A percentile compares a stretch with the other conserved stretches of the same genome.
These are phyloP conservation scores for Epinotia nisella DNA, from an alignment of 2,888 invertebrate species.

Conservation along the genomic window DNA sequence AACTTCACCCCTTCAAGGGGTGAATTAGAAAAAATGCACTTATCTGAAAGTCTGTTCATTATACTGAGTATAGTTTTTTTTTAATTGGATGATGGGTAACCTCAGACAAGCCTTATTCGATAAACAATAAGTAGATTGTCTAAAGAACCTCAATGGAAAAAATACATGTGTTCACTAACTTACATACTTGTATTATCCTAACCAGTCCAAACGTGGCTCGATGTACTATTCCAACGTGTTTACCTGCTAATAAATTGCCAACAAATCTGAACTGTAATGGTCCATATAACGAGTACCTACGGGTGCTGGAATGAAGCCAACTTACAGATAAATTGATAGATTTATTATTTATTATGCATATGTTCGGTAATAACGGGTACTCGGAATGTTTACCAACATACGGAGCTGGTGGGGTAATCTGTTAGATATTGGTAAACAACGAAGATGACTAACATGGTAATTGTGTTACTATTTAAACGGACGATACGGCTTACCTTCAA, in stretches of 20 bases:
- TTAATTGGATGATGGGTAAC: too few relatives aligned
- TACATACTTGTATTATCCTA: too few relatives aligned
- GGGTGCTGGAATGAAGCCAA: conserved; percentile 20
- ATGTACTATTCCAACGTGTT: conserved; percentile 14
- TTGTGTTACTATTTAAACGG: too few relatives aligned
- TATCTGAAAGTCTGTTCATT: too few relatives aligned
- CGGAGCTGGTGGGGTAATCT: conserved; percentile 5
- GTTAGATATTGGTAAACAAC: conserved; percentile 14
- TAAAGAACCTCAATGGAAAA: not conserved
- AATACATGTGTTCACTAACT: not conserved
- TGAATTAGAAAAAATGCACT: too few relatives aligned
- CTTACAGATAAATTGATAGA: conserved; percentile 26
- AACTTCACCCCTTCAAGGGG: too few relatives aligned
- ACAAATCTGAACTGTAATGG: conserved; percentile 15
- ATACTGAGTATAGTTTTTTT: too few relatives aligned
- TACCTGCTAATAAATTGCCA: conserved; percentile 18
- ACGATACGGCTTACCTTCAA: too few relatives aligned
- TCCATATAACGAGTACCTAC: not conserved
- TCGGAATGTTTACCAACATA: conserved; percentile 14
- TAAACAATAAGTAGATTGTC: not conserved
- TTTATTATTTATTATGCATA: conserved; percentile 35
- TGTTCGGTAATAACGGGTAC: conserved; percentile 10
- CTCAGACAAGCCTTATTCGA: not conserved
- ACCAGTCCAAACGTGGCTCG: not conserved
- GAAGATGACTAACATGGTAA: not conserved